A percentile compares a stretch with the other conserved stretches of the same genome.
Evolutionary conservation across 1,140 invertebrate species (phyloP).

Genomic region (Camponotus vicinus): DNA sequence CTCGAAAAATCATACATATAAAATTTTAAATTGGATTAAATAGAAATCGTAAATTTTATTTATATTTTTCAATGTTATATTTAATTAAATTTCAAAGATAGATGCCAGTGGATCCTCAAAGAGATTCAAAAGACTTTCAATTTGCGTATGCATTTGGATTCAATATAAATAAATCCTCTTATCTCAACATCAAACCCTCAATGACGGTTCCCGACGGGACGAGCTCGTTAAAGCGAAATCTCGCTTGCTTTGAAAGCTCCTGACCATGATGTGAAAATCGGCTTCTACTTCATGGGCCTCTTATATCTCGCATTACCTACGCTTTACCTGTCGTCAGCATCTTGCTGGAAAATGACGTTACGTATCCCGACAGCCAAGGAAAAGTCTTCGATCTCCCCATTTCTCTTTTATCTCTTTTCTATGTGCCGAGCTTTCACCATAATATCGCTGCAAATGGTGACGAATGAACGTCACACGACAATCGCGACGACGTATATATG

Average conservation of each 20-base stretch:
- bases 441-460: constrained; percentile 34
- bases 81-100: not conserved
- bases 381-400: not conserved
- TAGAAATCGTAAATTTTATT: not conserved
- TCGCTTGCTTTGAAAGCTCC: not conserved
- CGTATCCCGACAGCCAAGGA: not conserved
- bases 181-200: constrained; percentile 18
- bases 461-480: constrained; percentile 26
- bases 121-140: not conserved
- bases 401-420: constrained; percentile 23
- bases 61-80: not conserved
- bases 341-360: constrained; percentile 11
- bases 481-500: constrained; percentile 15
- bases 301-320: constrained; percentile 6
- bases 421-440: constrained; percentile 6
- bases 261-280: constrained; percentile 38
- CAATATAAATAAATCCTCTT: constrained; percentile 50
- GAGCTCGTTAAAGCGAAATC: constrained; percentile 23
- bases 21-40: too few species aligned
- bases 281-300: not conserved
- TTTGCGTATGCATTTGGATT: not conserved
- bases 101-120: not conserved
- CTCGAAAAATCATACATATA: not conserved
- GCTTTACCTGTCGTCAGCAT: constrained; percentile 30
- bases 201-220: not conserved